Base-by-base conservation (phyloP, 2,797 vertebrate genomes). In the Mycteria americana region DNA sequence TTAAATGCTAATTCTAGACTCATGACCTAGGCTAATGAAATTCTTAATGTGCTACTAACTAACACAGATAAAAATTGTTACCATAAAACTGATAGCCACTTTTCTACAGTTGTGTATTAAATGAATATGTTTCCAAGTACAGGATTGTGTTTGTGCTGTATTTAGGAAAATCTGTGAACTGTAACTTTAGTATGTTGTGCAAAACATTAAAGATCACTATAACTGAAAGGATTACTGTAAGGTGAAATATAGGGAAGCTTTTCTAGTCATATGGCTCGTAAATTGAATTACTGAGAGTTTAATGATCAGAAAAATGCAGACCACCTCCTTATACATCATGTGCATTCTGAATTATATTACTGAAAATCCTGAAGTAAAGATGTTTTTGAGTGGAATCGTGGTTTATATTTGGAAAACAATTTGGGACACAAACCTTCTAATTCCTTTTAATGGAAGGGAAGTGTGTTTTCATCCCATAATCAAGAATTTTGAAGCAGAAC, bases 351-450 rank as follows among this genome's bases (percentile, higher is more conserved):
- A 37, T 19, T 46, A 19, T 11, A 54, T n/a, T 31, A 48, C 83
- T n/a, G 5, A 22, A 67, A 63, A 63, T 51, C 33, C 54, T 89
- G 56, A 88, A 80, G 22, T 88, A 80, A 86, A n/a, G 1, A 35
- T 2, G 1, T 3, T 9, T 90, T 79, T 69, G 4, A 57, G 24
- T 11, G 7, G 8, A 81, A 62, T 54, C 1, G 48, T 43, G 0
- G 3, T 60, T 72, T 84, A 28, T 30, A 56, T 79, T 57, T 30
- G 12, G 13, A 53, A 73, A 84, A 67, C 6, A 41, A 19, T 22
- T 39, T 33, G 3, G 4, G 35, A n/a, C 14, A 51, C 4, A 23
- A 48, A 30, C 5, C 8, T 56, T 77, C 22, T 59, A 39, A 21
- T 2, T 30, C 10, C 11, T 93, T 73, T 85, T 63, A 77, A 80